Evolutionary conservation across 1,140 invertebrate species (phyloP).

Genomic region (Mylabris phalerata): DNA sequence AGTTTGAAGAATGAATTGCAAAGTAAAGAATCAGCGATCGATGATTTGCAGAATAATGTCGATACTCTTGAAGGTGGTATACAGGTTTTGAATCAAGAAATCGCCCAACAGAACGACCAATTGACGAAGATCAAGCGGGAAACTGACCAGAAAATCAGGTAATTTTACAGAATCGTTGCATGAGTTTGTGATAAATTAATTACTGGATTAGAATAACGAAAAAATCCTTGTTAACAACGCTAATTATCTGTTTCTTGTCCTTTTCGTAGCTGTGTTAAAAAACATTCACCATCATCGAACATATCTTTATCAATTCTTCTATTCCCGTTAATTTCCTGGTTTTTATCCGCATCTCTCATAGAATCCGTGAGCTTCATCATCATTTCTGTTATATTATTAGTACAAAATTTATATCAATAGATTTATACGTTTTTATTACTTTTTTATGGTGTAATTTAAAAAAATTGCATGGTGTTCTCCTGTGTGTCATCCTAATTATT

Average conservation of each 20-base stretch:
- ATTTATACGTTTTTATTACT: constrained; percentile 17
- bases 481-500: constrained; percentile 17
- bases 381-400: constrained; percentile 15
- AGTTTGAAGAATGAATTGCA: constrained; percentile 37
- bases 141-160: constrained; percentile 39
- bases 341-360: constrained; percentile 33
- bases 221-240: not conserved
- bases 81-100: constrained; percentile 40
- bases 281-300: constrained; percentile 19
- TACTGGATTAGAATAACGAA: too few relatives aligned
- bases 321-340: constrained; percentile 37
- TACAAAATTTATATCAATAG: not conserved
- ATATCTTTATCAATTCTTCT: constrained; percentile 31
- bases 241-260: constrained; percentile 16
- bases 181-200: not conserved
- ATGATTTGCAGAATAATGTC: constrained; percentile 41
- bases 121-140: constrained; percentile 31
- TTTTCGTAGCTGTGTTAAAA: constrained; percentile 28
- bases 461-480: constrained; percentile 17
- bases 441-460: constrained; percentile 4
- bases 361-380: constrained; percentile 33
- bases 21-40: constrained; percentile 37
- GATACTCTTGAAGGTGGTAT: constrained; percentile 41
- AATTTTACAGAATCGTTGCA: not conserved
- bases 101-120: constrained; percentile 33